A percentile compares a stretch with the other conserved stretches of the same genome.
phyloP scores from a whole-genome alignment of 2,888 invertebrate species.

The Pollenia griseotomentosa region DNA sequence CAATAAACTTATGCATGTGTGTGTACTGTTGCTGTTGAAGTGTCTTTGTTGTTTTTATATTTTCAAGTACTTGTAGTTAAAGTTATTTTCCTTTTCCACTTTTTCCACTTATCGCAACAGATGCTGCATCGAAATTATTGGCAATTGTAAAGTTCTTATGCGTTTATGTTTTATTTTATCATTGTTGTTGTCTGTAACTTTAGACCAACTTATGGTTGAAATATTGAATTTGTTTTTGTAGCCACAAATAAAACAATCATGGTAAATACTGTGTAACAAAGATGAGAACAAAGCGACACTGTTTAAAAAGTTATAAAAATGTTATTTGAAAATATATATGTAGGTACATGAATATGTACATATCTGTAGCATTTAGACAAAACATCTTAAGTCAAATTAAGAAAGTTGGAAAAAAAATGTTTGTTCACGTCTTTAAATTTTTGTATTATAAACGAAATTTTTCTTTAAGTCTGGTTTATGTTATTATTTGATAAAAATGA shows the following conservation, averaged over 20 bases:
- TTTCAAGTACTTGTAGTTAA: conserved; percentile 34
- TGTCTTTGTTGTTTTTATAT: conserved; percentile 21
- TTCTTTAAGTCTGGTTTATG: too few species aligned
- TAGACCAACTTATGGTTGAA: conserved; percentile 52
- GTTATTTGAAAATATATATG: too few species aligned
- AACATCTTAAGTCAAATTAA: too few species aligned
- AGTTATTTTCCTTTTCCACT: conserved; percentile 8
- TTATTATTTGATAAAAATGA: too few species aligned
- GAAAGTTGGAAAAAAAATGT: too few species aligned
- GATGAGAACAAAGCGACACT: background rate
- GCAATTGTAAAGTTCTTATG: conserved; percentile 64
- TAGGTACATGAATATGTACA: too few species aligned
- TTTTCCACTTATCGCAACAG: conserved; percentile 59
- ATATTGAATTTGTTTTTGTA: conserved; percentile 56
- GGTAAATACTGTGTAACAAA: conserved; percentile 21
- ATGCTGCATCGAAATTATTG: conserved; percentile 66
- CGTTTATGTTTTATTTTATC: conserved; percentile 38
- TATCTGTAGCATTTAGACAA: too few species aligned
- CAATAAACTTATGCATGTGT: too few species aligned
- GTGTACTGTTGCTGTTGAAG: background rate
- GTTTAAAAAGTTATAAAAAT: background rate
- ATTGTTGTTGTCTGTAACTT: conserved; percentile 47
- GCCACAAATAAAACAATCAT: conserved; percentile 64
- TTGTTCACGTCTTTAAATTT: too few species aligned
- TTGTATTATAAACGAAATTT: too few species aligned